A percentile compares a stretch with the other conserved stretches of the same genome.
Evolutionary conservation across 1,140 invertebrate species (phyloP).

Genomic region (Diploscapter pachys): DNA sequence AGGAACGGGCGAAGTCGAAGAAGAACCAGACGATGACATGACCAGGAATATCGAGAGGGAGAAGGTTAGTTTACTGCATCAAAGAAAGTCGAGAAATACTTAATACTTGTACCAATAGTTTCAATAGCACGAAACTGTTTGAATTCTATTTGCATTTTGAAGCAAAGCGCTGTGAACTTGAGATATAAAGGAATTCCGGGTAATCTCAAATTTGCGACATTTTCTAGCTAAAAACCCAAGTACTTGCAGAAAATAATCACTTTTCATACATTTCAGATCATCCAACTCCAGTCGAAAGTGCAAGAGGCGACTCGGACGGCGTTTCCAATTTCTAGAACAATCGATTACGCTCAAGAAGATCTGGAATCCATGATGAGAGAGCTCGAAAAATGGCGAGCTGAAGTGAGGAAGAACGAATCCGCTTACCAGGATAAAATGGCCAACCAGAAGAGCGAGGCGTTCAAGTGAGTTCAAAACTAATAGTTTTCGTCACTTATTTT

Average conservation of each 20-base stretch:
- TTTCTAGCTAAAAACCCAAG: too few relatives aligned
- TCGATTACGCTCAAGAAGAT: conserved; percentile 70
- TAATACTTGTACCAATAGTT: background rate
- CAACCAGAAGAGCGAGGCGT: conserved; percentile 9
- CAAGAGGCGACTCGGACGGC: conserved; percentile 80
- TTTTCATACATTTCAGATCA: conserved; percentile 2
- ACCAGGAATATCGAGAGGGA: conserved; percentile 62
- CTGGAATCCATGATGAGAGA: conserved; percentile 90
- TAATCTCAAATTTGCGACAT: too few relatives aligned
- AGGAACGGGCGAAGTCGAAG: conserved; percentile 61
- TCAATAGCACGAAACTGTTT: too few relatives aligned
- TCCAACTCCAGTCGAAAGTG: conserved; percentile 72
- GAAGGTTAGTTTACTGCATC: background rate
- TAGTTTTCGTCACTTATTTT: too few relatives aligned
- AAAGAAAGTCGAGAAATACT: too few relatives aligned
- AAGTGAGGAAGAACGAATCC: conserved; percentile 70
- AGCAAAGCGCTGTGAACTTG: too few relatives aligned
- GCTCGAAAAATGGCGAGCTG: conserved; percentile 76
- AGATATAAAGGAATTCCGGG: too few relatives aligned
- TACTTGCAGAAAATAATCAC: background rate
- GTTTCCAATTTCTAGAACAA: conserved; percentile 74
- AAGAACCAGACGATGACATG: conserved; percentile 73
- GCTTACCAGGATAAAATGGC: conserved; percentile 71
- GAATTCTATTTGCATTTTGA: too few relatives aligned
- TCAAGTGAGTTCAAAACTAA: conserved; percentile 1